Base-by-base conservation (phyloP, 2,797 vertebrate species). In the Cyclura pinguis region DNA sequence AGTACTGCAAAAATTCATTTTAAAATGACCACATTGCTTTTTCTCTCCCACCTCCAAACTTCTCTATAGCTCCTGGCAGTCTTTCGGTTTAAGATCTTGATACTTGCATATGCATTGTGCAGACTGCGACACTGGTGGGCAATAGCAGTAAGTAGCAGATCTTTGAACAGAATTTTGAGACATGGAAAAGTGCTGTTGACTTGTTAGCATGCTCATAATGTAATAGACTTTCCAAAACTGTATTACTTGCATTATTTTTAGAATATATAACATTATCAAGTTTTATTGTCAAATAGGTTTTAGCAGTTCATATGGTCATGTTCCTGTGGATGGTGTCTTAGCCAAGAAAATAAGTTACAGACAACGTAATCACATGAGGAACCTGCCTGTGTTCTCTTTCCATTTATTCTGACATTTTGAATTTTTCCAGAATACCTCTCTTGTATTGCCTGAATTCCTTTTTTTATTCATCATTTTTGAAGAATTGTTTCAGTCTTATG, bases 121-220 rank as follows among this genome's bases (percentile, higher is more conserved):
- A 98, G 96, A 96, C 97, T 99, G 50, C 98, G 97, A 84, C 99
- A 99, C 92, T 99, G 99, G 99, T 99, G 99, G 98, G 98, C 98
- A 88, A 98, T 99, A 90, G 98, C 99, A 88, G 99, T 99, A 95
- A 97, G 98, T 98, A 93, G 93, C 78, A 85, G 93, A 83, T 92
- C 92, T 95, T 93, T 85, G 47, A 86, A 87, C 42, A 88, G 42
- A 89, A 90, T 86, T 50, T 92, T 88, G 38, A 86, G 90, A 92
- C 93, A 67, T 22, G 29, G 90, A 90, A 92, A 94, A 91, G 87
- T 1, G 0, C 50, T 69, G 10, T 57, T 80, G 29, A 12, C 7
- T 55, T 16, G 22, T 59, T 81, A 22, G 24, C 14, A 32, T 83
- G 24, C 52, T 62, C 76, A 4, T 42, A n/a, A 35, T 77, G 2